Conservation (phyloP, 2,113 vertebrate genomes). For the Dendropsophus ebraccatus region DNA sequence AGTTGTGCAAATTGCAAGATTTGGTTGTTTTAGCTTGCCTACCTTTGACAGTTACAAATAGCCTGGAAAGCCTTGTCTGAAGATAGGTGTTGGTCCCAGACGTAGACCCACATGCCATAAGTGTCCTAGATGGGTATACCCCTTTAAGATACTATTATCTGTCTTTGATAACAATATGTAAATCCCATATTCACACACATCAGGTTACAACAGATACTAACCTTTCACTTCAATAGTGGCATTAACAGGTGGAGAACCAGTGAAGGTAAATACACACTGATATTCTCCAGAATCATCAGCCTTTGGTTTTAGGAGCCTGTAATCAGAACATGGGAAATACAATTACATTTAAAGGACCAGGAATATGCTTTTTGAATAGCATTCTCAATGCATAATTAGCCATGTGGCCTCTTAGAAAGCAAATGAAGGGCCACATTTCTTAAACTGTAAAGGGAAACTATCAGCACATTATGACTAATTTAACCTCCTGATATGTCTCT, state of each 20-base stretch:
- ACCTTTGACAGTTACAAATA: too few relatives aligned
- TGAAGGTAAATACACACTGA: constrained; percentile 93
- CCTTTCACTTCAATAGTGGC: constrained; percentile 97
- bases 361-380: not conserved
- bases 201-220: constrained; percentile 67
- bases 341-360: not conserved
- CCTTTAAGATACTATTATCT: not conserved
- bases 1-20: too few relatives aligned
- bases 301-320: constrained; percentile 88
- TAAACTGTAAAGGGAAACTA: too few relatives aligned
- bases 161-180: not conserved
- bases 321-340: constrained; percentile 62
- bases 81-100: too few relatives aligned
- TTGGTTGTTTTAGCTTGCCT: too few relatives aligned
- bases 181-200: not conserved
- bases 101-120: too few relatives aligned
- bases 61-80: too few relatives aligned
- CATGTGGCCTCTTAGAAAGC: not conserved
- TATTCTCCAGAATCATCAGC: constrained; percentile 95
- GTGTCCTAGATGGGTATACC: too few relatives aligned
- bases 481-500: too few relatives aligned
- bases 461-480: too few relatives aligned
- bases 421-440: not conserved
- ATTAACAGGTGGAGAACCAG: constrained; percentile 85
- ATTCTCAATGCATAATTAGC: not conserved